Conservation (phyloP, 2,888 invertebrate species). For the Rutpela maculata region DNA sequence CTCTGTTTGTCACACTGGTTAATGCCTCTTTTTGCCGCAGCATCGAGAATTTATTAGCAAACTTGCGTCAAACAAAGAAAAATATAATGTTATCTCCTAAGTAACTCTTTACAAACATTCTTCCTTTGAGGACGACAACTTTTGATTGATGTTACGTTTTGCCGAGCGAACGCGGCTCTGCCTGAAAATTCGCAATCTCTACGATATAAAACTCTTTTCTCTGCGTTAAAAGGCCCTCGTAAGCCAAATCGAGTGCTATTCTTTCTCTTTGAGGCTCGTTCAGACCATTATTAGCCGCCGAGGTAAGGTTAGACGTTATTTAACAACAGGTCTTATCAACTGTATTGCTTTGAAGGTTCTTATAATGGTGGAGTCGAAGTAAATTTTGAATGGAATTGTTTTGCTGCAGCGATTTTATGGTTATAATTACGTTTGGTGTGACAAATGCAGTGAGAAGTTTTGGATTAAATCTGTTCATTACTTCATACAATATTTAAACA, state of each 20-base stretch:
- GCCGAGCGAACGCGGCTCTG: not conserved
- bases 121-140: conserved; percentile 21
- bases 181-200: conserved; percentile 22
- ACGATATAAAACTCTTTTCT: conserved; percentile 12
- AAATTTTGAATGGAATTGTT: too few relatives aligned
- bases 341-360: not conserved
- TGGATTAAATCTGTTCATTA: too few relatives aligned
- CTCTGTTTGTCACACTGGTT: conserved; percentile 20
- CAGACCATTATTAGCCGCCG: not conserved
- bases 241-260: conserved; percentile 13
- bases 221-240: not conserved
- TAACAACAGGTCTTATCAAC: not conserved
- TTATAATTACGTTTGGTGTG: too few relatives aligned
- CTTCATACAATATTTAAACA: too few relatives aligned
- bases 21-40: conserved; percentile 26
- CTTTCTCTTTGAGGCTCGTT: conserved; percentile 8
- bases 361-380: too few relatives aligned
- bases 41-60: conserved; percentile 29
- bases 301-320: not conserved
- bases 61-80: conserved; percentile 33
- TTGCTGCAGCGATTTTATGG: too few relatives aligned
- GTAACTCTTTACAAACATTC: conserved; percentile 28
- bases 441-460: too few relatives aligned
- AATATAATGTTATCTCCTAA: conserved; percentile 35
- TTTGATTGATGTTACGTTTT: conserved; percentile 34